Percentiles rank a stretch among this genome's conserved stretches.
phyloP scores from a whole-genome alignment of 1,140 invertebrate genomes.

The Myzus persicae region DNA sequence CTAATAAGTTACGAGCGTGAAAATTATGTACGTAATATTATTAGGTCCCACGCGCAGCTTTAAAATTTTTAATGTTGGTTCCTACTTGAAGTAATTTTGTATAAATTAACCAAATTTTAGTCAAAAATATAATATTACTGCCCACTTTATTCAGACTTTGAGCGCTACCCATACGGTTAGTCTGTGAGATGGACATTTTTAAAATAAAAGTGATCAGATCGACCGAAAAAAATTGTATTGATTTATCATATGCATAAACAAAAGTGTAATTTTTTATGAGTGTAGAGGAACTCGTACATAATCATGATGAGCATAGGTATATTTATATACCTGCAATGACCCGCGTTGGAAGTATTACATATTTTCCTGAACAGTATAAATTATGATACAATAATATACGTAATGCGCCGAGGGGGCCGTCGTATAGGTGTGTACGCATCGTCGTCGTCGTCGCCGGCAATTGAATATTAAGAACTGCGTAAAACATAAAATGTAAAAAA shows the following conservation, averaged over 20 bases:
- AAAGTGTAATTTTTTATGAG: neutral
- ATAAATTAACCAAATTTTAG: neutral
- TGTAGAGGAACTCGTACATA: neutral
- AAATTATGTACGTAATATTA: neutral
- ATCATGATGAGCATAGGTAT: too few relatives aligned
- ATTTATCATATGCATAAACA: neutral
- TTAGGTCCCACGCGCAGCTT: neutral
- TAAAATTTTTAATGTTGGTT: neutral
- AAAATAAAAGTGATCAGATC: neutral
- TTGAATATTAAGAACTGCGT: neutral
- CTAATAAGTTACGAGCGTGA: neutral
- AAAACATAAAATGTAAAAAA: neutral
- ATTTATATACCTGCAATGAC: neutral
- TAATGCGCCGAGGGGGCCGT: neutral
- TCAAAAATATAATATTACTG: neutral
- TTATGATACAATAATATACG: too few relatives aligned
- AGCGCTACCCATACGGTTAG: neutral
- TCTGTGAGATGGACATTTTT: neutral
- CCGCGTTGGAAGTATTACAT: neutral
- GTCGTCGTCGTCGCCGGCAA: neutral
- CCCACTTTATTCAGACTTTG: neutral
- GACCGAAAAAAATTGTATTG: neutral
- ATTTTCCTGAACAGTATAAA: neutral
- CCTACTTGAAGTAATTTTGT: neutral
- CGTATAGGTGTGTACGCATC: neutral